Evolutionary conservation across 2,797 vertebrate genomes (phyloP), one percentile per base, ranked within the genome.

Genomic region (Cuniculus paca): DNA sequence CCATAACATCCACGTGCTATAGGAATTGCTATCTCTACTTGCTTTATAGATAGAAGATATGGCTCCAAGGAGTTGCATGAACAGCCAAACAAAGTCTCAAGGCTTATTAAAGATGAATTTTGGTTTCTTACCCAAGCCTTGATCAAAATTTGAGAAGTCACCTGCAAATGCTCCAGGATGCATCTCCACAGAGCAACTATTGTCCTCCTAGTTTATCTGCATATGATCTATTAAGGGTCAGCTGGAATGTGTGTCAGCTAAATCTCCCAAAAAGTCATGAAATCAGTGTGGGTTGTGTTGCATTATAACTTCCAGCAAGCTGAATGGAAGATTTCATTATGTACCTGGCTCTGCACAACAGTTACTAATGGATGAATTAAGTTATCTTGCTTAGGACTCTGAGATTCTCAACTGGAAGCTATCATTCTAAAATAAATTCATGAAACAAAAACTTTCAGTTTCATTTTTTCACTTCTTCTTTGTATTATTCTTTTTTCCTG

Each of bases 91-190:
- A 79, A 34, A 88, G 39, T 63, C 42, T 81, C 80, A 95, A 84
- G 45, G 10, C 42, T 92, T 82, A 52, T 11, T 60, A 91, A 88
- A 20, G 17, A 80, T 60, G 94, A 93, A 86, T 79, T 97, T 90
- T 83, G 13, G 34, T 80, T 82, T 90, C 50, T n/a, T 81, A 83
- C 28, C 17, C 31, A 87, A 17, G 5, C 45, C 26, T 81, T 65
- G 5, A 48, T 92, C 12, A 88, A 88, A 94, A 61, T 56, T 58
- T 79, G 70, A 63, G 72, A 90, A 79, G 50, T 68, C 61, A 90
- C 82, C 20, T 61, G 26, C 24, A 94, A 94, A 45, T 17, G 13
- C 9, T 90, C 39, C 31, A 8, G 54, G 54, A 60, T 72, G 42
- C 28, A 74, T 88, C 88, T 94, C 70, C 80, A 63, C 56, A 19